phyloP scores from a whole-genome alignment of 2,888 invertebrate species.

The Eristalis pertinax region DNA sequence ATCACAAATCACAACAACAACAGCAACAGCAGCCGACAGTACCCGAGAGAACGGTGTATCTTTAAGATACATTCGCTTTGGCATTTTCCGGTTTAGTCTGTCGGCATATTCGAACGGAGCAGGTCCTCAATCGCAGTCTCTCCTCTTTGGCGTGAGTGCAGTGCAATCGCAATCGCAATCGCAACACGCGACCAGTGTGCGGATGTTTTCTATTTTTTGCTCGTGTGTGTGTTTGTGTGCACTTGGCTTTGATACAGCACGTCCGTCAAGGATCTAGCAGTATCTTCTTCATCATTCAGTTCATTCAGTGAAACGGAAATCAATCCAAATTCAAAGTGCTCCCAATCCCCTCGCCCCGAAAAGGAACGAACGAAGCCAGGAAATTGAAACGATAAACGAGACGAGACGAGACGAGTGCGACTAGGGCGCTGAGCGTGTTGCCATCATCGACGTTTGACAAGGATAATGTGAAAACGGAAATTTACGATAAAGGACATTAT shows the following conservation, averaged over 20 bases:
- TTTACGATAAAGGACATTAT: slow-evolving; percentile 27
- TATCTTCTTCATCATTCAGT: neutral
- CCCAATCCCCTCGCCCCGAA: too few species aligned
- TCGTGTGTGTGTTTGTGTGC: neutral
- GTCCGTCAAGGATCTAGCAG: neutral
- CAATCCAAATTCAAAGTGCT: neutral
- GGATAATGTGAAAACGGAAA: slow-evolving; percentile 37
- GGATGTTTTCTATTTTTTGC: neutral
- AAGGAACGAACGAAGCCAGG: neutral
- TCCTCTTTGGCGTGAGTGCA: neutral
- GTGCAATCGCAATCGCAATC: neutral
- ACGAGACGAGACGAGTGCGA: neutral
- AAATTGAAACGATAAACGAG: slow-evolving; percentile 31
- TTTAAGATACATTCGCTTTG: slow-evolving; percentile 66
- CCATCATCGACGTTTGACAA: slow-evolving; percentile 4
- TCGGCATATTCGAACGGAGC: slow-evolving; percentile 55
- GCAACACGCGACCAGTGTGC: neutral
- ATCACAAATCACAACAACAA: slow-evolving; percentile 20
- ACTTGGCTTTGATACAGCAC: neutral
- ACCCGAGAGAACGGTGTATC: slow-evolving; percentile 48
- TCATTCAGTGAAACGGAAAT: neutral
- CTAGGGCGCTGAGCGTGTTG: neutral
- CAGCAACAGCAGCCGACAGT: neutral
- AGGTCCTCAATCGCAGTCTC: slow-evolving; percentile 9
- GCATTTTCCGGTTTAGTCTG: slow-evolving; percentile 52